phyloP scores from a whole-genome alignment of 35 echinoderm and acorn worm genomes.

The Eucidaris tribuloides region DNA sequence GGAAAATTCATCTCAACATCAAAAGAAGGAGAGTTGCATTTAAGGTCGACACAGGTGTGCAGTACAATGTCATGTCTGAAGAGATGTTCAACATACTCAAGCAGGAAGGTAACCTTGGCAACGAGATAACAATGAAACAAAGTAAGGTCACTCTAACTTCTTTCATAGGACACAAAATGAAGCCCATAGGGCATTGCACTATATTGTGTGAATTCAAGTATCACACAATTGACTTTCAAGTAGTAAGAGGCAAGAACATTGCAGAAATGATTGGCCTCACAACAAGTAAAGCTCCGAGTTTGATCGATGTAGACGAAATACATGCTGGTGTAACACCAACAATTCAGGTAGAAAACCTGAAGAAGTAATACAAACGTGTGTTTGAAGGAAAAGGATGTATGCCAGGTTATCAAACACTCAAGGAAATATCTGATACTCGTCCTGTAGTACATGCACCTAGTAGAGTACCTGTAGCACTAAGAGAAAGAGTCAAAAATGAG shows the following conservation, averaged over 20 bases:
- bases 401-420: neutral
- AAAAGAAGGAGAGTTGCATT: neutral
- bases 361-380: too few species aligned
- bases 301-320: neutral
- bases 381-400: constrained; percentile 11
- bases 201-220: neutral
- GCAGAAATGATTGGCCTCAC: neutral
- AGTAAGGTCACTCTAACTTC: constrained; percentile 14
- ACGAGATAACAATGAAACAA: neutral
- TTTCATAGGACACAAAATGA: neutral
- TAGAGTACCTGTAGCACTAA: constrained; percentile 1
- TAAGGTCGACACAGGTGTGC: constrained; percentile 17
- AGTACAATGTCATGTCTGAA: constrained; percentile 29
- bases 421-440: neutral
- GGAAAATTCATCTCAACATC: neutral
- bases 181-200: neutral
- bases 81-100: neutral
- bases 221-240: neutral
- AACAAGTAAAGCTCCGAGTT: neutral
- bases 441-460: constrained; percentile 7
- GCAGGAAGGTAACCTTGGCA: neutral
- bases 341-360: too few species aligned
- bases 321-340: neutral
- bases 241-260: neutral
- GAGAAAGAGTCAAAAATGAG: neutral